A percentile compares a stretch with the other conserved stretches of the same genome.
phyloP scores from a whole-genome alignment of 2,113 vertebrate genomes.

The Passerina amoena region DNA sequence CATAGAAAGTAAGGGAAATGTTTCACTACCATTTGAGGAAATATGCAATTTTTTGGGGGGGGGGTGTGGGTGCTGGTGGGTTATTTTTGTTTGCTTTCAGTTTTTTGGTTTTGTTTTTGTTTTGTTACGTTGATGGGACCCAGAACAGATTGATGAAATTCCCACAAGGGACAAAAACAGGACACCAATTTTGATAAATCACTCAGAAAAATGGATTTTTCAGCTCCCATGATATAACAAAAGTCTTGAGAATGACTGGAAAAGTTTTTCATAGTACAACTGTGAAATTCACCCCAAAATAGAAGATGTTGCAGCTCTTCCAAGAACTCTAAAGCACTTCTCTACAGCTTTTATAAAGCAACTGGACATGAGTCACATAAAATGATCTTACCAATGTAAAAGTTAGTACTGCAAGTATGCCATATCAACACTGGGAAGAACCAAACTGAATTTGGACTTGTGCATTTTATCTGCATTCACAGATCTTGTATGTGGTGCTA shows the following conservation, averaged over 20 bases:
- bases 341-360: neutral
- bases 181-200: neutral
- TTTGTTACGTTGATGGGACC: neutral
- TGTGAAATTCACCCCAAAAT: neutral
- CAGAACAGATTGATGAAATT: neutral
- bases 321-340: neutral
- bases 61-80: neutral
- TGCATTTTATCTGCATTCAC: neutral
- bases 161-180: neutral
- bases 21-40: neutral
- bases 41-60: neutral
- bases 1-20: neutral
- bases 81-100: neutral
- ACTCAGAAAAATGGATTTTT: neutral
- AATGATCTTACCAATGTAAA: neutral
- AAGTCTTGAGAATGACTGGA: neutral
- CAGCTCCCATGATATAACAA: neutral
- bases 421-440: accelerated
- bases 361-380: neutral
- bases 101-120: neutral
- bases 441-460: neutral
- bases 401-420: neutral
- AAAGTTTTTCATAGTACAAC: neutral
- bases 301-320: neutral
- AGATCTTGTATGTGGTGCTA: neutral